Base-by-base conservation (phyloP, 1,140 invertebrate genomes). In the Battus philenor region DNA sequence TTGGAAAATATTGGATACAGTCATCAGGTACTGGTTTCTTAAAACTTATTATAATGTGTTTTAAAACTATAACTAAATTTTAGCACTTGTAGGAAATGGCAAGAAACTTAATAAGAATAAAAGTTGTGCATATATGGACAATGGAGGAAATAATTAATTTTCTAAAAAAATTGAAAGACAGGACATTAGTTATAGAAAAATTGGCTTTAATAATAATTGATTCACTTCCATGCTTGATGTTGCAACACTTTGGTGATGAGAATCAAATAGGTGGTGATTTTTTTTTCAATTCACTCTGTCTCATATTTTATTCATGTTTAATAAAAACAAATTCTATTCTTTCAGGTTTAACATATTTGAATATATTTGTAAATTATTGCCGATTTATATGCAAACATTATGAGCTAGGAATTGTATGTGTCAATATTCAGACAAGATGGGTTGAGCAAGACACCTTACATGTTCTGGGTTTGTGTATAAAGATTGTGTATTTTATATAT, bases 401-500 rank as follows among this genome's bases (percentile, higher is more conserved):
- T 53, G 50, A 85, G 44, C 48, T 90, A 41, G 53, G 78, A 7
- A 65, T 92, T 53, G 54, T 92, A 6, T 87, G 87, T 63, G 87
- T 88, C 1, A 92, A 92, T 67, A 77, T 90, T 43, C 62, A 90
- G 45, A 90, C 86, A 36, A 78, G 83, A 44, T 91, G 89, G 89
- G 67, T 78, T 31, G 82, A 90, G 47, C 59, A 79, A 18, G 83
- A 84, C 55, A 46, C 66, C 47, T 24, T 47, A 43, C 76, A 77
- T 50, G 9, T 55, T 29, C 68, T 80, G 54, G 81, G 81, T 85
- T 70, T 53, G 13, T 7, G 18, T 24, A 2, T 5, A 50, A 18
- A 12, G 9, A 13, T 17, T 20, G 4, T 24, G 26, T 44, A 9
- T 22, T 13, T 22, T 38, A 20, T 16, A 12, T 3, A 33, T 18